Base-by-base conservation (phyloP, 2,888 invertebrate species). In the Drosophila setosimentum region DNA sequence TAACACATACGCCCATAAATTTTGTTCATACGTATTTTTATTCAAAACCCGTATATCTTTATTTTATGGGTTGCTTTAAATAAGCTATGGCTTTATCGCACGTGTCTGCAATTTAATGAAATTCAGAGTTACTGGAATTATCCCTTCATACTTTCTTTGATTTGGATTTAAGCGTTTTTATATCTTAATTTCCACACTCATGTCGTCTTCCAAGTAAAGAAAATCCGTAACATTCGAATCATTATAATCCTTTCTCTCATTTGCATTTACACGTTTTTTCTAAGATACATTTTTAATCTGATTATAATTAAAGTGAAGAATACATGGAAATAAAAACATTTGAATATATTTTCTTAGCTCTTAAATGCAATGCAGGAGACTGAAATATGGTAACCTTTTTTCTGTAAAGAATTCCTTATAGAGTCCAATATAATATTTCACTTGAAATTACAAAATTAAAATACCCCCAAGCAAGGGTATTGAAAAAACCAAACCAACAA, bases 381-480 rank as follows among this genome's bases (percentile, higher is more conserved):
- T 45, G 16, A 45, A 45, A 24, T 2, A 0, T 7, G 24, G 11
- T 24, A 45, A 16, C 21, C 21, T 8, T 45, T 45, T 45, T 8
- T 2, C 21, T 21, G 21, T 16, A 2, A 3, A 16, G 13, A 16
- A 21, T 8, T 21, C 21, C 7, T 7, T 16, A 21, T 21, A 13
- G 2, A 21, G 21, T 4, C 16, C 45, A 45, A 21, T 8, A 45
- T 16, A 45, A 45, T 45, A 45, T 16, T 21, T 45, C 45, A 45
- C 32, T 59, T 24, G 8, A 13, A n/a, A n/a, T 8, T 30, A 32
- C 45, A 58, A 32, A 24, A 35, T 27, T n/a, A 27, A 27, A 37
- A n/a, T 55, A 37, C 29, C 33, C 29, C n/a, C 21, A 49, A 29
- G 33, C 54, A 45, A 69, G 69, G 51, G 73, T 45, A 73, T 53